Conservation (phyloP, 30 jellyfish, hydroid and myxozoan genomes). For the Calvadosia cruxmelitensis region DNA sequence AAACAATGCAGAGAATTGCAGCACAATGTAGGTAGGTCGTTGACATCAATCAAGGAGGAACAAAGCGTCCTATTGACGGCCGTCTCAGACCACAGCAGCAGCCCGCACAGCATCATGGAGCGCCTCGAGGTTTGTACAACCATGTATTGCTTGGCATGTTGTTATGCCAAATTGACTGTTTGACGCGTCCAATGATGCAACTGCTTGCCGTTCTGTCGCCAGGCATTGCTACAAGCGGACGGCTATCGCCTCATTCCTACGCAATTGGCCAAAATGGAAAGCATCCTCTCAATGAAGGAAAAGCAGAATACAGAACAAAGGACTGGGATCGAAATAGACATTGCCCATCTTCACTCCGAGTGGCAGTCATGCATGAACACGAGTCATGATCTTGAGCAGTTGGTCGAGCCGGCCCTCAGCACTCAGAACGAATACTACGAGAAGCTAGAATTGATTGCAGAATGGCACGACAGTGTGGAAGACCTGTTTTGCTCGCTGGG, state of each 20-base stretch:
- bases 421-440: constrained; percentile 63
- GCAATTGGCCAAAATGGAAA: no score
- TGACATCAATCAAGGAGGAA: neutral
- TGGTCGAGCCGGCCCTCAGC: neutral
- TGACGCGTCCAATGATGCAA: no score
- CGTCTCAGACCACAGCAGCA: constrained; percentile 33
- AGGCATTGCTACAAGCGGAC: no score
- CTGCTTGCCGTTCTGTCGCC: no score
- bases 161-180: no score
- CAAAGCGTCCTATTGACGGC: constrained; percentile 5
- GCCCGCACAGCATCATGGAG: constrained; percentile 78
- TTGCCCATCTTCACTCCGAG: neutral
- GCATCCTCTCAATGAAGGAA: no score
- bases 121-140: constrained; percentile 42
- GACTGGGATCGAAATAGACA: no score
- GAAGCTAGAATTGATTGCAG: constrained; percentile 55
- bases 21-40: no score
- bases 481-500: constrained; percentile 51
- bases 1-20: no score
- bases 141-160: no score
- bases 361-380: neutral
- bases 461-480: constrained; percentile 75
- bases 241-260: no score
- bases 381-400: neutral
- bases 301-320: no score